Conservation (phyloP, 35 echinoderm and acorn worm genomes). For the Ophioderma brevispina region DNA sequence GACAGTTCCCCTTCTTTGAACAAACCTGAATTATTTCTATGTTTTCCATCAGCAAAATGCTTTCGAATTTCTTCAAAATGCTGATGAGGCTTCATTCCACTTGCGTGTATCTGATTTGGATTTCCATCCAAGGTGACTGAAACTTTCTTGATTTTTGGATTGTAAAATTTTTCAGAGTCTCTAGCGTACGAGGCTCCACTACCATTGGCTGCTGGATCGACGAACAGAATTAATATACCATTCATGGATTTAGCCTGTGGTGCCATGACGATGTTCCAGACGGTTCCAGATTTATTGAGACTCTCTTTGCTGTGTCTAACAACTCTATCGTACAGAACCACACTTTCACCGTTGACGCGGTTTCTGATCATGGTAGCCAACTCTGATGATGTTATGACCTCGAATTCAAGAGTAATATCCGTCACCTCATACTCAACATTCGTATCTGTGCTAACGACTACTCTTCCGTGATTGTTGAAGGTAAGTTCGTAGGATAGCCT, state of each 20-base stretch:
- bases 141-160: slow-evolving; percentile 27
- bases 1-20: slow-evolving; percentile 11
- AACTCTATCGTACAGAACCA: slow-evolving; percentile 18
- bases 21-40: background rate
- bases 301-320: slow-evolving; percentile 10
- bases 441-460: background rate
- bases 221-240: slow-evolving; percentile 42
- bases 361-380: slow-evolving; percentile 20
- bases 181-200: slow-evolving; percentile 1
- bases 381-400: slow-evolving; percentile 2
- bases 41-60: slow-evolving; percentile 17
- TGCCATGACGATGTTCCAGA: slow-evolving; percentile 26
- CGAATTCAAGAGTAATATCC: slow-evolving; percentile 29
- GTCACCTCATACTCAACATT: background rate
- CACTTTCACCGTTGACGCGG: background rate
- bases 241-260: slow-evolving; percentile 32
- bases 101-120: slow-evolving; percentile 33
- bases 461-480: background rate
- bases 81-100: slow-evolving; percentile 17
- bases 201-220: slow-evolving; percentile 1
- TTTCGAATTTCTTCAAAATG: slow-evolving; percentile 36
- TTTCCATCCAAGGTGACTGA: slow-evolving; percentile 22
- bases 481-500: background rate
- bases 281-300: slow-evolving; percentile 24
- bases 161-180: slow-evolving; percentile 22